A percentile compares a stretch with the other conserved stretches of the same genome.
phyloP scores from a whole-genome alignment of 2,888 invertebrate species.

The Morpho deidamia region DNA sequence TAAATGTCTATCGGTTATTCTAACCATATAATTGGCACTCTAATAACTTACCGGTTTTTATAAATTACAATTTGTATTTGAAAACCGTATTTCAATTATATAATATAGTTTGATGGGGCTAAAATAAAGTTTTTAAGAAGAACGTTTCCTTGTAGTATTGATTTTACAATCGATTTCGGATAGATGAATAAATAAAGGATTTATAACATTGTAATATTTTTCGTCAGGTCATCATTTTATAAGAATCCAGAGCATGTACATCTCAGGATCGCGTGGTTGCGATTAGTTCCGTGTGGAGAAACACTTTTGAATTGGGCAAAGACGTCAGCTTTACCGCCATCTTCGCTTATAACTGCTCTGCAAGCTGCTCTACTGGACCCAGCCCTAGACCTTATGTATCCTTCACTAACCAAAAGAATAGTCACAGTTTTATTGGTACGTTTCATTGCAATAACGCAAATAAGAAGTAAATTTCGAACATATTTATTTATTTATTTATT shows the following conservation, averaged over 20 bases:
- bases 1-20: too few species aligned
- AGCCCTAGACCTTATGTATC: conserved; percentile 52
- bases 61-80: too few species aligned
- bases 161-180: too few species aligned
- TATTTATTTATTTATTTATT: too few species aligned
- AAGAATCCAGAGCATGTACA: conserved; percentile 39
- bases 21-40: too few species aligned
- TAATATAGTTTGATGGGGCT: too few species aligned
- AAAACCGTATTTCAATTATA: too few species aligned
- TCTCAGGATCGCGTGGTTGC: conserved; percentile 54
- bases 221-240: conserved; percentile 47
- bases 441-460: neutral
- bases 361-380: conserved; percentile 57
- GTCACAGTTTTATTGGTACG: conserved; percentile 44
- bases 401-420: conserved; percentile 41
- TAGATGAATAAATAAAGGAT: too few species aligned
- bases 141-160: too few species aligned
- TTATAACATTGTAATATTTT: neutral
- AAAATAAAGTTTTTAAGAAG: too few species aligned
- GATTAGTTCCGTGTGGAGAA: conserved; percentile 42
- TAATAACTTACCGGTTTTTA: too few species aligned
- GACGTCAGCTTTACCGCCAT: conserved; percentile 51
- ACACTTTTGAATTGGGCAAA: conserved; percentile 49
- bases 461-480: neutral
- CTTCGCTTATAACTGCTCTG: conserved; percentile 44